Base-by-base conservation (phyloP, 2,113 vertebrate species). In the Herpailurus yagouaroundi region DNA sequence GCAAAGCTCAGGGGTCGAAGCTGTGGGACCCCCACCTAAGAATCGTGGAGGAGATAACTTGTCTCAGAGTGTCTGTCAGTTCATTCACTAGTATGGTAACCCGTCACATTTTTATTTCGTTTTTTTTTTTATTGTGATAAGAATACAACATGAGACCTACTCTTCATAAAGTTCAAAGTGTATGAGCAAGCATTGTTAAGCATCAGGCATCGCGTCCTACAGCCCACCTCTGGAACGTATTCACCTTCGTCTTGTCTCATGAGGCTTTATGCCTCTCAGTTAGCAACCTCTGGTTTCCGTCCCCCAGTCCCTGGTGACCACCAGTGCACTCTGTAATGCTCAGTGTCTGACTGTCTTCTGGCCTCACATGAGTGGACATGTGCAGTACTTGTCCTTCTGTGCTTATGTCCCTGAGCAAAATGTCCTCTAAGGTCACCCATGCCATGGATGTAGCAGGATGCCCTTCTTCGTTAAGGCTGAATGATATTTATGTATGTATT, bases 191-290 rank as follows among this genome's bases (percentile, higher is more conserved):
- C 31, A 1, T 19, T 5, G 14, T 73, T 29, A 7, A 16, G 6
- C 16, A 19, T 0, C 7, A 41, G 85, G n/a, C 12, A 4, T n/a
- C 0, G 33, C 4, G 45, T 9, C 2, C 0, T 5, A 18, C 48
- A 0, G n/a, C 25, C 14, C 50, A 8, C 2, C 9, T 38, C n/a
- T 29, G 36, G 50, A 21, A 8, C 9, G 3, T 3, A 1, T 19
- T 79, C 16, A 5, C 33, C 48, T 73, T 50, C 4, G 0, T 36
- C 31, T 23, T 36, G 33, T 23, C 3, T 16, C 16, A 50, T 52
- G 33, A 69, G 64, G 48, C 23, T 69, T 69, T 29, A 27, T 27
- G 84, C 23, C 48, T 23, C 12, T 55, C 3, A 3, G 21, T 38
- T 6, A 41, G 68, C 25, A 31, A 8, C 48, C 36, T 27, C 48